phyloP scores from a whole-genome alignment of 2,797 vertebrate genomes.

The Hyperoplus immaculatus region DNA sequence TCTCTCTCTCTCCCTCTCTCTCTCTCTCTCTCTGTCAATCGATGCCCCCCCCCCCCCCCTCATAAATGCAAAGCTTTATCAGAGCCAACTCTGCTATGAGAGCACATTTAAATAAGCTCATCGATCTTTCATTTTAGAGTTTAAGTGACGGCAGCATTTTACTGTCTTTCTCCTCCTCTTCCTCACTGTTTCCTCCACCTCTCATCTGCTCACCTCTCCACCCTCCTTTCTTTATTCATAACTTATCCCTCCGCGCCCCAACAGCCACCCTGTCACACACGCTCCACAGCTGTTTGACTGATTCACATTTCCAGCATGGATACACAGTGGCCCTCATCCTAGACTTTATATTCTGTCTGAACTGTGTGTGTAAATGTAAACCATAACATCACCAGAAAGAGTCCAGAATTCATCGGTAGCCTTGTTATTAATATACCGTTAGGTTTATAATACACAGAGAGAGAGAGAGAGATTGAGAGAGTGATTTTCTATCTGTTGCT shows the following conservation, averaged over 20 bases:
- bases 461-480: neutral
- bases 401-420: constrained; percentile 4
- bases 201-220: constrained; percentile 68
- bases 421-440: constrained; percentile 33
- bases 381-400: constrained; percentile 21
- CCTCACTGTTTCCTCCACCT: constrained; percentile 51
- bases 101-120: constrained; percentile 86
- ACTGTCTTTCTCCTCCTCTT: constrained; percentile 63
- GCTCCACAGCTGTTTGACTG: constrained; percentile 72
- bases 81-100: constrained; percentile 78
- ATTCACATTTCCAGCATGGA: constrained; percentile 57
- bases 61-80: constrained; percentile 82
- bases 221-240: constrained; percentile 70
- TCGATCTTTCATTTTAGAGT: constrained; percentile 86
- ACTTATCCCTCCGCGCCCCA: constrained; percentile 39
- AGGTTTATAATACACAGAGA: constrained; percentile 18
- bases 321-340: constrained; percentile 38
- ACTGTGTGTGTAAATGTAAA: constrained; percentile 45
- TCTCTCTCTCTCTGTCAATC: constrained; percentile 65
- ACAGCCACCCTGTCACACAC: constrained; percentile 52
- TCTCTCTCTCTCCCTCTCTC: constrained; percentile 32
- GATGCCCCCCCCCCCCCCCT: constrained; percentile 79
- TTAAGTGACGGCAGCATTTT: constrained; percentile 84
- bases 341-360: constrained; percentile 51
- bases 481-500: constrained; percentile 43